A percentile compares a stretch with the other conserved stretches of the same genome.
Conservation (phyloP, 2,797 vertebrate genomes). For the Coccyzus lansbergi region DNA sequence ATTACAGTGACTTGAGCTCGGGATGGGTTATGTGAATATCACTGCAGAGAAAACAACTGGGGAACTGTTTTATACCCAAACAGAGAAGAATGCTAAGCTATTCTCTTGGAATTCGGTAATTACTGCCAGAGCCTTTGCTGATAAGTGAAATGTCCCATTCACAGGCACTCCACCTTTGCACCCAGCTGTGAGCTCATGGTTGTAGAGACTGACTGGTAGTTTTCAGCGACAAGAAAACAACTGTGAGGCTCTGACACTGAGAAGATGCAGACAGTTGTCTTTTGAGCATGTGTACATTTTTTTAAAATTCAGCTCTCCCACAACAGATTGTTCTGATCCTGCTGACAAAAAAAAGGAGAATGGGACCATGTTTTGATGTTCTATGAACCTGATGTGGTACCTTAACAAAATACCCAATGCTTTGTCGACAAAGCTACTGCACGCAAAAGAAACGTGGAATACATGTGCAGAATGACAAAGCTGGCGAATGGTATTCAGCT, state of each 20-base stretch:
- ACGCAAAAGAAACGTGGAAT: not conserved
- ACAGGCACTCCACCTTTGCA: slow-evolving; percentile 5
- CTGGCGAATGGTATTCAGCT: not conserved
- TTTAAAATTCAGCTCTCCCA: not conserved
- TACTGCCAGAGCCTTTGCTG: slow-evolving; percentile 14
- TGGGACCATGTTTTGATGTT: not conserved
- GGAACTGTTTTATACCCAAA: not conserved
- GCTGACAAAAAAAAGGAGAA: not conserved
- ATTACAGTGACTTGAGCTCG: not conserved
- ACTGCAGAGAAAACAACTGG: not conserved
- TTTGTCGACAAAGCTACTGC: not conserved
- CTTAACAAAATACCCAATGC: not conserved
- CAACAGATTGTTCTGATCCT: not conserved
- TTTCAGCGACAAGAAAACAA: not conserved
- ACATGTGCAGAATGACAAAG: not conserved
- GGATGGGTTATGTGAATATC: not conserved
- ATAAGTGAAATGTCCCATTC: not conserved
- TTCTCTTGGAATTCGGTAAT: not conserved
- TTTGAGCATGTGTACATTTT: not conserved
- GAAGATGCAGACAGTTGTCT: not conserved
- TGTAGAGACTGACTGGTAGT: not conserved
- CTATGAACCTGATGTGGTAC: not conserved
- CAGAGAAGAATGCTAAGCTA: not conserved
- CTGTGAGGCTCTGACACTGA: not conserved
- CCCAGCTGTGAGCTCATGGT: not conserved